Evolutionary conservation across 2,113 vertebrate species (phyloP).

Genomic region (Pithys albifrons): DNA sequence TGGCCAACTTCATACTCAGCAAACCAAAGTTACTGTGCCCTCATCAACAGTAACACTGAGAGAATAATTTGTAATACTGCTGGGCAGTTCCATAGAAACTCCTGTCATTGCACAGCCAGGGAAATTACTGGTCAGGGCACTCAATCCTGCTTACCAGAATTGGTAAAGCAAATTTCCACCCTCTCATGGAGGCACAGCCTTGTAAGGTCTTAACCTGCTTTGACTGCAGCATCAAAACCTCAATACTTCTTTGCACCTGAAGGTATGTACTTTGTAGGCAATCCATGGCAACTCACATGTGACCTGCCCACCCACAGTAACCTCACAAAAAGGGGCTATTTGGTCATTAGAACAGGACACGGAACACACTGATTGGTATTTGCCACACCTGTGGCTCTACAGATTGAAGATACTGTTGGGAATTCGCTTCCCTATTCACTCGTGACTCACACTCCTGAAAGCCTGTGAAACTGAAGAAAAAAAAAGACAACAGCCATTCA

Average conservation of each 20-base stretch:
- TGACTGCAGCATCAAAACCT: background rate
- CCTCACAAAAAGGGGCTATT: background rate
- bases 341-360: background rate
- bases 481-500: background rate
- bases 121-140: background rate
- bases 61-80: background rate
- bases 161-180: background rate
- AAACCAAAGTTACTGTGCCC: background rate
- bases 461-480: background rate
- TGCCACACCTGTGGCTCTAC: background rate
- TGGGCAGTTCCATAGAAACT: background rate
- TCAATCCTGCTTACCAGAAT: background rate
- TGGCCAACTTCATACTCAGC: background rate
- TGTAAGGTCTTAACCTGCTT: background rate
- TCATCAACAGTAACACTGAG: background rate
- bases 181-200: background rate
- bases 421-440: background rate
- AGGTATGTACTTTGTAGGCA: rapidly evolving
- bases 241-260: rapidly evolving
- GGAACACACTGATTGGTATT: background rate
- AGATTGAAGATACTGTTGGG: background rate
- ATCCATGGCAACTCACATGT: background rate
- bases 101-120: background rate
- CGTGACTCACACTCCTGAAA: background rate
- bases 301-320: background rate